Base-by-base conservation (phyloP, 2,888 invertebrate species). In the Cheilosia grossa region DNA sequence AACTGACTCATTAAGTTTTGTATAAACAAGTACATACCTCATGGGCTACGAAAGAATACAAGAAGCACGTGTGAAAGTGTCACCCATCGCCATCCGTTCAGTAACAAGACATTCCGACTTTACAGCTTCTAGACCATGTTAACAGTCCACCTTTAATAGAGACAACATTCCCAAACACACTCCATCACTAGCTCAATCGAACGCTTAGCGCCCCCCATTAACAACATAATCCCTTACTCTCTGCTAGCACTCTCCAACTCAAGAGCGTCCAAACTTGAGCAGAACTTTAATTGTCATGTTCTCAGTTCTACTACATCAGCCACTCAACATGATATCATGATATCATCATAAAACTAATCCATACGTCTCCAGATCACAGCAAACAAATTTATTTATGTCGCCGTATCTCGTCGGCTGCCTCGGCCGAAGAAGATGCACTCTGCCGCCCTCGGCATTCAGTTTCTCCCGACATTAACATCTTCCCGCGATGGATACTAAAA, bases 271-370 rank as follows among this genome's bases (percentile, higher is more conserved):
- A 4, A 37, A 4, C 13, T 13, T 37, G 0, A 0, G 37, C 37
- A 13, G 13, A 37, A 37, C 13, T 13, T 37, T 37, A 77, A 77
- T 59, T 49, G 61, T 49, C 69, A 78, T 78, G 77, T 70, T 13
- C 49, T 56, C 63, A 63, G 47, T 63, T 70, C 78, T 37, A 13
- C 40, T 30, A 64, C 70, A 70, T 70, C 70, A 70, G 70, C 70
- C 47, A 78, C 56, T 78, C 78, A 64, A 70, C 78, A 78, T 63
- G 61, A 64, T 77, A 24, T 24, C 24, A 24, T 24, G 24, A 24
- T 24, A 69, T 69, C 56, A 78, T 27, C 30, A 63, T 70, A 77
- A 77, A 77, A 67, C 44, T 70, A 70, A 64, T 70, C 70, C 64
- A 33, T 58, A 42, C 61, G 56, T 63, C 63, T 9, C 30, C 51